Conservation (phyloP, 2,888 invertebrate species). For the Autographa pulchrina region DNA sequence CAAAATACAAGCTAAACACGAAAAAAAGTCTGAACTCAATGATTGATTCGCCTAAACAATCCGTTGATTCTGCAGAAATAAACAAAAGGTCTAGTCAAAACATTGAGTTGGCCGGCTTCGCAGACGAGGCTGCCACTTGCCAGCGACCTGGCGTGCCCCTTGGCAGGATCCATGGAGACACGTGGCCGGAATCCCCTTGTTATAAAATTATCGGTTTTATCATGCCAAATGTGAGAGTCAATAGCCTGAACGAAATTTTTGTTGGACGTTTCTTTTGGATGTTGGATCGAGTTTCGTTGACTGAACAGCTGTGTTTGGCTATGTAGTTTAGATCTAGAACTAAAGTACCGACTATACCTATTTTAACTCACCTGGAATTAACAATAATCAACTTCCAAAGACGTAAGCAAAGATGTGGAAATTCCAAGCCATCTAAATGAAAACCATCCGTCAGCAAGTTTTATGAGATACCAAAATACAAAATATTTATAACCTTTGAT, state of each 20-base stretch:
- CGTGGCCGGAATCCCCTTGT: slow-evolving; percentile 68
- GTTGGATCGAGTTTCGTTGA: background rate
- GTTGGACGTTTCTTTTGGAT: slow-evolving; percentile 23
- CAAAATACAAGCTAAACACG: slow-evolving; percentile 27
- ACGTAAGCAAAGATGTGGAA: background rate
- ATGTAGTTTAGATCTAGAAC: background rate
- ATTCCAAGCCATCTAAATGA: slow-evolving; percentile 10
- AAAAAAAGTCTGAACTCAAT: slow-evolving; percentile 45
- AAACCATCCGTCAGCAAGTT: background rate
- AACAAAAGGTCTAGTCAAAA: slow-evolving; percentile 76
- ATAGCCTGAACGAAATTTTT: slow-evolving; percentile 54
- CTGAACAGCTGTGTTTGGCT: background rate
- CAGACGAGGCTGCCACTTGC: slow-evolving; percentile 75
- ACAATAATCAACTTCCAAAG: background rate
- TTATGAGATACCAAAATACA: slow-evolving; percentile 21
- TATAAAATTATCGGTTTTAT: slow-evolving; percentile 58
- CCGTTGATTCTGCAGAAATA: slow-evolving; percentile 52
- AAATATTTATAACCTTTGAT: slow-evolving; percentile 42
- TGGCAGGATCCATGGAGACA: slow-evolving; percentile 65
- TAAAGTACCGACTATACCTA: background rate
- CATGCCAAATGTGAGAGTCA: slow-evolving; percentile 59
- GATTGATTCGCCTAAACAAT: slow-evolving; percentile 42
- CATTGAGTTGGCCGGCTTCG: slow-evolving; percentile 72
- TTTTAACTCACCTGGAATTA: background rate
- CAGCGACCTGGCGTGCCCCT: slow-evolving; percentile 77